Conservation (phyloP, 1,140 invertebrate species). For the Drosophila gunungcola region DNA sequence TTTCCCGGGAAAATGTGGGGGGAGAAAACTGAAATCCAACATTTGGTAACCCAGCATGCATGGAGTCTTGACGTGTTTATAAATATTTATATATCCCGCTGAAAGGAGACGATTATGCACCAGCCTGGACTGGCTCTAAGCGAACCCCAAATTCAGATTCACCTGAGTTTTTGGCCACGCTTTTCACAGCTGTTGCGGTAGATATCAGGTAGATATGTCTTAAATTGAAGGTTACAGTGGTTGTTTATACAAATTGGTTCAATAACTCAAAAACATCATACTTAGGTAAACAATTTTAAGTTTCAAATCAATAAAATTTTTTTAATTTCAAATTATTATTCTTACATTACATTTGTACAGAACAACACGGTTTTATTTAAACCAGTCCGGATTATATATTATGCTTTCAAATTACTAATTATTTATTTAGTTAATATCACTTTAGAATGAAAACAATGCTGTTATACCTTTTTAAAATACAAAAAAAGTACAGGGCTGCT, state of each 20-base stretch:
- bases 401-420: too few species aligned
- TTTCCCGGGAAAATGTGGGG: not conserved
- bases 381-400: too few species aligned
- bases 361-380: too few species aligned
- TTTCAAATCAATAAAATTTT: too few species aligned
- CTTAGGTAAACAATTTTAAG: too few species aligned
- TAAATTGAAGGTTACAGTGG: not conserved
- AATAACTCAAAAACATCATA: not conserved
- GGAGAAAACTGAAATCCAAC: not conserved
- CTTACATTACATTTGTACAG: too few species aligned
- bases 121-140: constrained; percentile 12
- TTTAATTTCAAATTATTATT: too few species aligned
- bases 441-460: too few species aligned
- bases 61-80: constrained; percentile 26
- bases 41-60: constrained; percentile 15
- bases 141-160: not conserved
- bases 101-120: constrained; percentile 28
- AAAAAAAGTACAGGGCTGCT: not conserved
- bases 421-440: too few species aligned
- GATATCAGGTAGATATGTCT: not conserved
- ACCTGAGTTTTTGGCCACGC: constrained; percentile 8
- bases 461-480: not conserved
- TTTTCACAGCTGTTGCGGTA: not conserved
- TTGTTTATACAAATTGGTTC: not conserved
- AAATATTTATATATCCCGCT: constrained; percentile 34